Base-by-base conservation (phyloP, 2,888 invertebrate genomes). In the Chesias legatella region DNA sequence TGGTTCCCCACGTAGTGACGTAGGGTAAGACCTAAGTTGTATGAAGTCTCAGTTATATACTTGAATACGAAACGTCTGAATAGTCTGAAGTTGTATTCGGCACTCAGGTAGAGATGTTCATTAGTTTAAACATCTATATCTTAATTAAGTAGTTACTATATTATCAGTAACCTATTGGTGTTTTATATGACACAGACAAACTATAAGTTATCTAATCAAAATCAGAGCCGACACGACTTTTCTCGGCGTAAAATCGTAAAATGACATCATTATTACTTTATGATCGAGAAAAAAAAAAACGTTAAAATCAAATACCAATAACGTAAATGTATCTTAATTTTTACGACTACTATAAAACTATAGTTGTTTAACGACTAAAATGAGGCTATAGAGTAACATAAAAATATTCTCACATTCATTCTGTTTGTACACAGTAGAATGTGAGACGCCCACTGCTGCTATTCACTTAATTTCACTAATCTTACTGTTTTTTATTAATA, bases 321-420 rank as follows among this genome's bases (percentile, higher is more conserved):
- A 50, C 33, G 41, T 51, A 48, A 44, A 55, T 46, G 48, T 40
- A 45, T 52, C 52, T 52, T 52, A 55, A 52, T 52, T 48, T 55
- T 55, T 50, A 55, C 47, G 53, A 50, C 29, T 26, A 32, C 33
- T 38, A 54, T 51, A 54, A 57, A 54, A 41, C 40, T 51, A 43
- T 33, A 41, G 43, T 58, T 58, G 56, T 58, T 58, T 58, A 50
- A 58, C 50, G 52, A 53, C 47, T 43, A 27, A 47, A 48, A 53
- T 58, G 49, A 53, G 53, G 53, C 35, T 45, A 54, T 56, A 36
- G 33, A 48, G 36, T 47, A 43, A 13, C 11, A 44, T 48, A 46
- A 32, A 36, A 33, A 39, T 33, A 37, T 41, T 43, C 25, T 38
- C 48, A 25, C 11, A 23, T 21, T 33, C 20, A 17, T 6, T 11